These are phyloP conservation scores for Drosophila atroscutellata DNA, from an alignment of 2,888 invertebrate species.

Conservation along the genomic window DNA sequence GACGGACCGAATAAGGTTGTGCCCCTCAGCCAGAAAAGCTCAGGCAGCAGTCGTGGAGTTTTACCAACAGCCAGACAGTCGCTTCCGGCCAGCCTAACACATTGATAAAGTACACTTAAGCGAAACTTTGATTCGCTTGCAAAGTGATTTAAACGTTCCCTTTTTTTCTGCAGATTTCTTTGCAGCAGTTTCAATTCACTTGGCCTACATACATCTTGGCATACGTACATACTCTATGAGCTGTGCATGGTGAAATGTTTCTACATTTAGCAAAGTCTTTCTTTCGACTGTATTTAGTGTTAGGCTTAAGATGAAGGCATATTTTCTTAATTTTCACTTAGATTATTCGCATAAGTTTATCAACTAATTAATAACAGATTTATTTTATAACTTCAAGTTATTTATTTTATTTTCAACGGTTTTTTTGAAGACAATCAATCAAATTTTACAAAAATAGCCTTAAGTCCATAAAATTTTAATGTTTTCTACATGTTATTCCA, in stretches of 20 bases:
- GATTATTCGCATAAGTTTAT: not conserved
- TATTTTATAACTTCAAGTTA: not conserved
- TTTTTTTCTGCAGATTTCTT: slow-evolving; percentile 1
- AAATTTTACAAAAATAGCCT: no score
- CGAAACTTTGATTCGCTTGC: slow-evolving; percentile 39
- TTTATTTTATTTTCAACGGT: not conserved
- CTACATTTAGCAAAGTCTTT: not conserved
- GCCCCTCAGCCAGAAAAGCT: not conserved
- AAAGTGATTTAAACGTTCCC: slow-evolving; percentile 46
- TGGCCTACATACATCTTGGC: slow-evolving; percentile 1
- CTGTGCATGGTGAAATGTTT: not conserved
- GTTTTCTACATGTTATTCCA: no score
- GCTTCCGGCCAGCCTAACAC: slow-evolving; percentile 51
- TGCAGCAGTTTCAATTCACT: slow-evolving; percentile 11
- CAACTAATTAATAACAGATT: not conserved
- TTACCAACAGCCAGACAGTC: slow-evolving; percentile 43
- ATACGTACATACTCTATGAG: not conserved
- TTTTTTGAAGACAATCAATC: no score
- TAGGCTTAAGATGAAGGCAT: not conserved
- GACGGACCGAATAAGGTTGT: not conserved
- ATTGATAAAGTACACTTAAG: slow-evolving; percentile 57
- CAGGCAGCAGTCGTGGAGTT: slow-evolving; percentile 16
- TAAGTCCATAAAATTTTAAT: no score
- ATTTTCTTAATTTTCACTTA: not conserved
- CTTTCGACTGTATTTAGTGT: not conserved